Conservation (phyloP, 2,797 vertebrate species). For the Gephyroberyx darwinii region DNA sequence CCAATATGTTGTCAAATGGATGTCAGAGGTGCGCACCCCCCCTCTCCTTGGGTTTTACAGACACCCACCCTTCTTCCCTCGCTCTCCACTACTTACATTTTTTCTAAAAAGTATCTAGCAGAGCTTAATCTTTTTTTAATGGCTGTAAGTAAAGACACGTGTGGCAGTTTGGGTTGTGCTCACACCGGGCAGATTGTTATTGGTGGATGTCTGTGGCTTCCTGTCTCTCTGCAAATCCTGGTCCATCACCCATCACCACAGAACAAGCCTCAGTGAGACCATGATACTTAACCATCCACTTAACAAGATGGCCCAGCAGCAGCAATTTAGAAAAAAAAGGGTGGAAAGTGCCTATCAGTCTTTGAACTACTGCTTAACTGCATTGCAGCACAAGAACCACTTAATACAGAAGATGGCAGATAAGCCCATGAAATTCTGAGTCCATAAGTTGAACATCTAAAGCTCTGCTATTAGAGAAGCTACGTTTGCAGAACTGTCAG, state of each 20-base stretch:
- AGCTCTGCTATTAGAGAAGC: conserved; percentile 19
- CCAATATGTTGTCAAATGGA: too few relatives aligned
- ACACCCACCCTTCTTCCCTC: too few relatives aligned
- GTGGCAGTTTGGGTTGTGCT: conserved; percentile 42
- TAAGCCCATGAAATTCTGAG: conserved; percentile 49
- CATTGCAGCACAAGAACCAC: conserved; percentile 58
- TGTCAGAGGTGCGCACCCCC: too few relatives aligned
- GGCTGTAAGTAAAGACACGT: neutral
- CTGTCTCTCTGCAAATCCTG: conserved; percentile 47
- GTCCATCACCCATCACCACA: conserved; percentile 52
- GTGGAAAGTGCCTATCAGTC: conserved; percentile 58
- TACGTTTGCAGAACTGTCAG: neutral
- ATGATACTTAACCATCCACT: conserved; percentile 69
- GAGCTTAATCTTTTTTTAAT: conserved; percentile 11
- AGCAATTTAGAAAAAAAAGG: conserved; percentile 51
- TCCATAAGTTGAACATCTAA: conserved; percentile 34
- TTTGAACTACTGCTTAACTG: conserved; percentile 66
- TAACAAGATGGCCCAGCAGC: conserved; percentile 68
- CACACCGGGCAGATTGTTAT: conserved; percentile 39
- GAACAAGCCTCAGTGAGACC: conserved; percentile 50
- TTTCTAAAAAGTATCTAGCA: neutral
- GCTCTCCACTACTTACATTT: too few relatives aligned
- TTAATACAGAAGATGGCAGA: conserved; percentile 65
- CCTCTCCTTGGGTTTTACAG: too few relatives aligned
- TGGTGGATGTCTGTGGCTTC: conserved; percentile 42